These are phyloP conservation scores for Helleia helle DNA, from an alignment of 2,888 invertebrate species.

Conservation along the genomic window DNA sequence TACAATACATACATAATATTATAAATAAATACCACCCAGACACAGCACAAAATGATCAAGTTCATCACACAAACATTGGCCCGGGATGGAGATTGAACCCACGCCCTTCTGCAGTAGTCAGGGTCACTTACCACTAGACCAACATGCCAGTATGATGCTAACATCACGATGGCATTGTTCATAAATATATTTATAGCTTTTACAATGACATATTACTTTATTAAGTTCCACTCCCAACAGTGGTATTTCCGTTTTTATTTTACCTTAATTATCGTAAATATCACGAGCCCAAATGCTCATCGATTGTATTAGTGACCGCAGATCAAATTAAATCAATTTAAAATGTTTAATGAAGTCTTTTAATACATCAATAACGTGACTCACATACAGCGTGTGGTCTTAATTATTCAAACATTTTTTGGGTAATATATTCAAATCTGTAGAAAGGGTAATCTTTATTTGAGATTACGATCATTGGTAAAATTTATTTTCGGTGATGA, in stretches of 20 bases:
- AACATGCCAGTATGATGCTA: too few relatives aligned
- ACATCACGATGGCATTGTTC: too few relatives aligned
- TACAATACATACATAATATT: too few relatives aligned
- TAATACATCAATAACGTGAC: neutral
- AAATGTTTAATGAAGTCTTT: constrained; percentile 5
- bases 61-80: too few relatives aligned
- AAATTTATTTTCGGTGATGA: neutral
- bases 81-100: too few relatives aligned
- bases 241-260: neutral
- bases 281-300: neutral
- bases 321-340: neutral
- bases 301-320: neutral
- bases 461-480: neutral
- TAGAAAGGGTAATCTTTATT: constrained; percentile 5
- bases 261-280: neutral
- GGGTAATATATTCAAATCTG: constrained; percentile 1
- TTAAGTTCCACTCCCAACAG: too few relatives aligned
- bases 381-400: constrained; percentile 2
- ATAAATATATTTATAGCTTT: too few relatives aligned
- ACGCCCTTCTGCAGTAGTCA: too few relatives aligned
- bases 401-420: constrained; percentile 1
- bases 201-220: too few relatives aligned
- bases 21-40: too few relatives aligned
- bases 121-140: too few relatives aligned
- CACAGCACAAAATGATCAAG: too few relatives aligned